Base-by-base conservation (phyloP, 2,797 vertebrate species). In the Anniella stebbinsi region DNA sequence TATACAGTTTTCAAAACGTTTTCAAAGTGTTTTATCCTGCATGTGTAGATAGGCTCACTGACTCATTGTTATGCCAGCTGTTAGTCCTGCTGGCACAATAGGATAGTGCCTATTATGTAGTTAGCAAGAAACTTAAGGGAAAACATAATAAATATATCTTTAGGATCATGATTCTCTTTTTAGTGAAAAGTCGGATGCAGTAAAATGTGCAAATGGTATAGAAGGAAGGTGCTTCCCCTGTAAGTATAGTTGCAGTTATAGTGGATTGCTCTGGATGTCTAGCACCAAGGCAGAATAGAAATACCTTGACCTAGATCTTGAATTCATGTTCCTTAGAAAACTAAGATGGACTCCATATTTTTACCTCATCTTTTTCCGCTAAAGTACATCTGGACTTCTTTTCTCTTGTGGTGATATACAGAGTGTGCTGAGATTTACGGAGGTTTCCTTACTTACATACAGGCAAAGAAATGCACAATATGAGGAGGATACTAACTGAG, bases 391-490 rank as follows among this genome's bases (percentile, higher is more conserved):
- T 77, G 25, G 91, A 69, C 83, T 73, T 7, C 89, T 13, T 38
- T 86, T 36, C 60, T 45, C 15, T 54, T 54, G 33, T 23, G 41
- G 5, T 51, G 60, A 41, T 30, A 83, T 93, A 57, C 3, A 91
- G 66, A 18, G 41, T 4, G 0, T 6, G 66, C 0, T 83, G 48
- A 1, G 69, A 89, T 30, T 28, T 63, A 45, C 80, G 91, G 80
- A 66, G 12, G 41, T 33, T 91, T 92, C 87, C 6, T 83, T 60
- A 51, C 48, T 93, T 91, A 41, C 15, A 17, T 21, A 30, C 7
- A 63, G 72, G 48, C 38, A 45, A 54, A 67, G 23, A 78, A 77
- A 87, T 77, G 38, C 17, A 77, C 57, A 77, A 5, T 51, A 3
- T 48, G 30, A 33, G 36, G 57, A 66, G 2, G 11, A 23, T 45